Base-by-base conservation (phyloP, 2,113 vertebrate species). In the Leptosomus discolor region DNA sequence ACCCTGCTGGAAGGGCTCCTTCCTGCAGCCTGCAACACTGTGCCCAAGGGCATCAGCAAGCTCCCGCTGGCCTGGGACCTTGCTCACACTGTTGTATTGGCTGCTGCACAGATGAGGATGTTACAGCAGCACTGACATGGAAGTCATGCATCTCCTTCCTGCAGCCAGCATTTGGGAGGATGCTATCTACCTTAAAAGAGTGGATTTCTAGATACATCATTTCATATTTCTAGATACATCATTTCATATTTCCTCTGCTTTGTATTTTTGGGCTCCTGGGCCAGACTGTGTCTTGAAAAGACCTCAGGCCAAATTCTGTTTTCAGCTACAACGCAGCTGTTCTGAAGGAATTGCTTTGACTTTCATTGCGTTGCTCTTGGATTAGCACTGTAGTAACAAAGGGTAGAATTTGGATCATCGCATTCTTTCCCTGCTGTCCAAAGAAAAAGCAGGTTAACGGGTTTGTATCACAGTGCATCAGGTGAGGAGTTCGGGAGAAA, bases 321-420 rank as follows among this genome's bases (percentile, higher is more conserved):
- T 93, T 83, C 67, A 92, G 83, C 75, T 69, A 70, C 71, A 88
- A 17, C 23, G 67, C 80, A 92, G 88, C 91, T 95, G 71, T 60
- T 94, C 84, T 48, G 71, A 88, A 91, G 64, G 88, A 91, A 91
- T 39, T 92, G 51, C 48, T 90, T 67, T 80, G 88, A 84, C 82
- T 88, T 93, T 46, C 34, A 58, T 34, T 67, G 63, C 10, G 6
- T 77, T 83, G 76, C 65, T 92, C 41, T n/a, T 82, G 64, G 71
- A 92, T 89, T 91, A 94, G 43, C 80, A 60, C 36, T 34, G 30
- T 30, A 70, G 41, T 57, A 82, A 87, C 23, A 69, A 84, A 96
- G 29, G 36, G 27, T 2, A 83, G 76, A 85, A 91, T 81, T 39
- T 95, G 64, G 63, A 87, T 61, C 73, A 37, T 6, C 73, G 48